Conservation (phyloP, 2,888 invertebrate species). For the Ecliptopera silaceata region DNA sequence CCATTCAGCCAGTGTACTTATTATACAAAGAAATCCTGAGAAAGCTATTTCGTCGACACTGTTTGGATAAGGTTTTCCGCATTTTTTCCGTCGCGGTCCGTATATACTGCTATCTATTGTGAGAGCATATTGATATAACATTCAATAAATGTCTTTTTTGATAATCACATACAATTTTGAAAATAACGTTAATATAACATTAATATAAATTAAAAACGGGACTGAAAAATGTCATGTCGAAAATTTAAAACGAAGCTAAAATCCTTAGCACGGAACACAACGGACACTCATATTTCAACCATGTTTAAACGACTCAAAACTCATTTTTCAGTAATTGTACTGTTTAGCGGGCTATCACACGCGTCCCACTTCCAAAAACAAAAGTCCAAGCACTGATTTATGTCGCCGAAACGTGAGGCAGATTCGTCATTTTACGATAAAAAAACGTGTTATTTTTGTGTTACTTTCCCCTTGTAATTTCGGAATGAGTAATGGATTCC, state of each 20-base stretch:
- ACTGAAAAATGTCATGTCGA: too few species aligned
- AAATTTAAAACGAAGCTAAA: not conserved
- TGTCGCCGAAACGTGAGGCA: constrained; percentile 37
- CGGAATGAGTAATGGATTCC: constrained; percentile 52
- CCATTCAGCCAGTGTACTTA: constrained; percentile 11
- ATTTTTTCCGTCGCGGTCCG: constrained; percentile 30
- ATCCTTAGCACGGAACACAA: not conserved
- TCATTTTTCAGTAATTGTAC: not conserved
- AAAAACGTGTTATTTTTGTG: constrained; percentile 48
- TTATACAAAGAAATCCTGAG: constrained; percentile 15
- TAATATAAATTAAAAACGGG: too few species aligned
- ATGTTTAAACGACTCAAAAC: not conserved
- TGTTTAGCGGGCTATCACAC: constrained; percentile 18
- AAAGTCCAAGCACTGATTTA: constrained; percentile 53
- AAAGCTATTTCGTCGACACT: constrained; percentile 18
- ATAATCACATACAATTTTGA: too few species aligned
- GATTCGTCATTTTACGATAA: constrained; percentile 62
- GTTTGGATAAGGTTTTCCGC: constrained; percentile 23
- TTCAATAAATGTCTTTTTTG: too few species aligned
- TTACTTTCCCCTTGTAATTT: constrained; percentile 40
- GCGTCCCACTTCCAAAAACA: constrained; percentile 43
- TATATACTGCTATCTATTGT: not conserved
- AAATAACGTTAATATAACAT: too few species aligned
- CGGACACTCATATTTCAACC: not conserved
- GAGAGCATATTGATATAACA: not conserved